Evolutionary conservation across 2,888 invertebrate genomes (phyloP), one percentile per base, ranked within the genome.

Genomic region (Lamellibrachia satsuma): DNA sequence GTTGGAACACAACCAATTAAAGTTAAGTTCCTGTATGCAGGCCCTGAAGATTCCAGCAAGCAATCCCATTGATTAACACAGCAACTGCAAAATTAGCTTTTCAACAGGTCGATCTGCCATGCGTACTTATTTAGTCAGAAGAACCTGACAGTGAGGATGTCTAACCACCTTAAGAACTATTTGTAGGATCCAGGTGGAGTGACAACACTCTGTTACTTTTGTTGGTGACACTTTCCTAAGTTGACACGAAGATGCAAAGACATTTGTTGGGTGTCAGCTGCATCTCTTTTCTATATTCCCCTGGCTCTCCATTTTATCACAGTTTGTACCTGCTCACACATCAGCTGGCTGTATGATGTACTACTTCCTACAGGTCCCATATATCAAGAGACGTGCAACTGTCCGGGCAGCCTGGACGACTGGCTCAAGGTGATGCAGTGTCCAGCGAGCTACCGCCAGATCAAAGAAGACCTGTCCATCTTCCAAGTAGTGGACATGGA

Each of bases 311-410:
- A 8, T 9, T 55, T 9, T 9, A 7, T 55, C 55, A 57, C 57
- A 57, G 8, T 11, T 57, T 57, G 4, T 15, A 57, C 57, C 57
- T 15, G 15, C 15, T 15, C 15, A 57, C 8, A 57, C 15, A 57
- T 7, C 8, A 15, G 11, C 15, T 11, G 2, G 57, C 57, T n/a
- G n/a, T 75, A 75, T 55, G 55, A 7, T 9, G 55, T 55, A 55
- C 22, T 75, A n/a, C 75, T 75, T 75, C 15, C 75, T 92, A 92
- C 96, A 98, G 98, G 97, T 93, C 97, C 97, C 92, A 97, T 98
- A 7, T 97, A 98, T 95, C 97, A 98, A 93, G 99, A 99, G 95
- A 97, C 98, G 94, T 99, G 99, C 96, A 96, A 98, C 95, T 99
- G 99, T 95, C 98, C 98, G 22, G n/a, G 75, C 75, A 97, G 97